A percentile compares a stretch with the other conserved stretches of the same genome.
Conservation (phyloP, 1,140 invertebrate species). For the Cepaea nemoralis region DNA sequence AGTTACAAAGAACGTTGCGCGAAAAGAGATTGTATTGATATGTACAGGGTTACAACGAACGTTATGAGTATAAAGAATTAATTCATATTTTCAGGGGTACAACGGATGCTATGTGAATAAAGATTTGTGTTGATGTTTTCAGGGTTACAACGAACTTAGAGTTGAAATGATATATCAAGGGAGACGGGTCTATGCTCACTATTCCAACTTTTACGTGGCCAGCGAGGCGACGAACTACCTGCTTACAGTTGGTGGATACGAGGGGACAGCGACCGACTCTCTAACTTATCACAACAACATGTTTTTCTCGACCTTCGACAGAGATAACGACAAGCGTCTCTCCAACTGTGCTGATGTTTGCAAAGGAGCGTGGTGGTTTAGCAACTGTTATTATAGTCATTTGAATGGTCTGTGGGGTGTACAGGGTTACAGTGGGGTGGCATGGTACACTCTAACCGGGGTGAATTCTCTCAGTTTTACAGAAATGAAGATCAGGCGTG, state of each 20-base stretch:
- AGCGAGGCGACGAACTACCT: slow-evolving; percentile 26
- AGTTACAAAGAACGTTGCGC: no score
- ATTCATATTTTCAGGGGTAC: no score
- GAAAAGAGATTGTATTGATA: no score
- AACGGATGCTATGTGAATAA: no score
- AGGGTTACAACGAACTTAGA: neutral
- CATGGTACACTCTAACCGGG: neutral
- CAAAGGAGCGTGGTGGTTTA: slow-evolving; percentile 34
- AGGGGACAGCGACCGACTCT: slow-evolving; percentile 68
- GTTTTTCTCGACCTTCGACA: slow-evolving; percentile 18
- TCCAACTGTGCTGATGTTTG: neutral
- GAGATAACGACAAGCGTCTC: slow-evolving; percentile 7
- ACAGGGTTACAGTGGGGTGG: neutral
- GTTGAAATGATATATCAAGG: neutral
- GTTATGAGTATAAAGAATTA: no score
- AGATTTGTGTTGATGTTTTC: neutral
- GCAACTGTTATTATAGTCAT: neutral
- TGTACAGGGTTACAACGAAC: no score
- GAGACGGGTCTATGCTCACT: slow-evolving; percentile 29
- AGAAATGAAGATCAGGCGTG: neutral
- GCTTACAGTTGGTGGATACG: slow-evolving; percentile 36
- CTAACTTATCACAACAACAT: neutral
- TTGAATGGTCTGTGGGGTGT: neutral
- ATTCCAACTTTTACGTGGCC: slow-evolving; percentile 40
- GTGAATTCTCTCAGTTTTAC: neutral